Base-by-base conservation (phyloP, 2,888 invertebrate genomes). In the Nebria brevicollis region DNA sequence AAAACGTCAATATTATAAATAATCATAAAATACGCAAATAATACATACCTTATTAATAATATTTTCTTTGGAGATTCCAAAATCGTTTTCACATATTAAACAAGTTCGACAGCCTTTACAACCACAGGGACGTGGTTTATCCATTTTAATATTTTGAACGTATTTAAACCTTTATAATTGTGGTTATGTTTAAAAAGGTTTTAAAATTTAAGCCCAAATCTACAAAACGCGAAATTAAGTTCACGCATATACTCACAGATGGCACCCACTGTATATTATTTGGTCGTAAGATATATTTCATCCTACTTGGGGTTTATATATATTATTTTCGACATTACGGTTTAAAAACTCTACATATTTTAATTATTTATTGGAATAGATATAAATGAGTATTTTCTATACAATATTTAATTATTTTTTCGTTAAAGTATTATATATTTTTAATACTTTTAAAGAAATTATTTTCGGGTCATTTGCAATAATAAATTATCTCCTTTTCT, bases 21-120 rank as follows among this genome's bases (percentile, higher is more conserved):
- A n/a, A 26, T 20, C 26, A 34, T 73, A n/a, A 42, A 20, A 88
- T 86, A 78, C 89, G 84, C 77, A 87, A 86, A 13, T 78, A 70
- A 20, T 73, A 66, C 83, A 85, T 86, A 89, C 90, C 86, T 89
- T 86, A 43, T 89, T 86, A 75, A 88, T 83, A 54, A 85, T 83
- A 25, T 83, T 83, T 4, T 81, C 42, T 84, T 87, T 86, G 25
- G 72, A 26, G 25, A 92, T 91, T 13, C 91, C 90, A 84, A 89
- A 93, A 83, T 94, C 91, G 70, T 92, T 90, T 90, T 97, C 97
- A 88, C 98, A 98, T 82, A 95, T 89, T 26, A 97, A 91, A 88
- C 98, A 98, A 1, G 96, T 96, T 84, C 98, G 91, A 84, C 95
- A 94, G 2, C 98, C 97, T 91, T 98, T 98, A 87, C 98, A 98